Evolutionary conservation across 2,888 invertebrate species (phyloP), one percentile per base, ranked within the genome.

Genomic region (Phasia obesa): DNA sequence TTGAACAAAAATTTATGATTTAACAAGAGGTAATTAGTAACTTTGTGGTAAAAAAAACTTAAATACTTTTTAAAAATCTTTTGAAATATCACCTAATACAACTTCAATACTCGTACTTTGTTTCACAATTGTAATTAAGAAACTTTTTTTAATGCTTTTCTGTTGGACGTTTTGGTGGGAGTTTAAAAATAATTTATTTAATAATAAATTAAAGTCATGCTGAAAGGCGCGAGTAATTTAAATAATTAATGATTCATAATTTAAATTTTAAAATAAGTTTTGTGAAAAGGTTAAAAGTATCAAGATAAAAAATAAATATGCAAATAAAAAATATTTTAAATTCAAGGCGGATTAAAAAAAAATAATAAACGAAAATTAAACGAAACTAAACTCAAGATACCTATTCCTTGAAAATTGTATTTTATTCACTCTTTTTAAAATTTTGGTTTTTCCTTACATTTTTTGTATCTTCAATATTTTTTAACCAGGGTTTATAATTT

Each of bases 1-100:
- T 31, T n/a, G 25, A 47, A 49, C 31, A 55, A 44, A n/a, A 13
- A 57, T 13, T 35, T 2, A 44, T 47, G n/a, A 21, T 67, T 27
- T 0, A 69, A 60, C 51, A 51, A 25, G 27, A 69, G 59, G 51
- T 27, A 67, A 76, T 76, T 67, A 76, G 75, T 21, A 27, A 21
- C 17, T 21, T 6, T 11, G 11, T 31, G 2, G 3, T 44, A 35
- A 7, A 35, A 35, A 5, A 17, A 13, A 35, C 21, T 67, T 38
- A 9, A n/a, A 27, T n/a, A n/a, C n/a, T n/a, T n/a, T 35, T 51
- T 25, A n/a, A 23, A 65, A 59, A 17, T 47, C 13, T n/a, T 15
- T n/a, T 42, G 2, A n/a, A 2, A 42, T 15, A 42, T 42, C n/a
- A 42, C 4, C 5, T 4, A 42, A 42, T 15, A 42, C 4, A 42